Conservation (phyloP, 2,113 vertebrate genomes). For the Thomomys bottae region DNA sequence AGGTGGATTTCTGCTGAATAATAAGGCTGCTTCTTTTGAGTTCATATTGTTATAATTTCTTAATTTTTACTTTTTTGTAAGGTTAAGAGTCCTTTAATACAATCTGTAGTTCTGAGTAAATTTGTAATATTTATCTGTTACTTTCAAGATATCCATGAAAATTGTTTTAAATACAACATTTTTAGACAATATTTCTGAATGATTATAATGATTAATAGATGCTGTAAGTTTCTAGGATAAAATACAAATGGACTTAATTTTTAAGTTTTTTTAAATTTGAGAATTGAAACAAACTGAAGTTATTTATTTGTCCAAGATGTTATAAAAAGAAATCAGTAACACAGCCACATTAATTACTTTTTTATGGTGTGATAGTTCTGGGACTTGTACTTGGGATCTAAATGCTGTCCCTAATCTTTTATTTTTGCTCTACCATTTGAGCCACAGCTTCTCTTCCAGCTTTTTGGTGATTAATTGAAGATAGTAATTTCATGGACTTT, state of each 20-base stretch:
- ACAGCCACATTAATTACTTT: neutral
- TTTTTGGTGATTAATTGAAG: too few relatives aligned
- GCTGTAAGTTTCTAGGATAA: constrained; percentile 7
- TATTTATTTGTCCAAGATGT: neutral
- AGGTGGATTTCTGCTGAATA: neutral
- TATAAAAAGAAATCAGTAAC: neutral
- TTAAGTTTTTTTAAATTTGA: constrained; percentile 30
- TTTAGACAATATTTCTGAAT: constrained; percentile 18
- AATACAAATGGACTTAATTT: neutral
- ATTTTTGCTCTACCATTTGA: too few relatives aligned
- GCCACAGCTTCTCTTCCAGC: too few relatives aligned
- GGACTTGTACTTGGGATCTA: too few relatives aligned
- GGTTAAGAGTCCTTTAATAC: neutral
- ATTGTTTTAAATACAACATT: neutral
- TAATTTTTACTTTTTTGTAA: neutral
- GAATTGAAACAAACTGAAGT: constrained; percentile 45
- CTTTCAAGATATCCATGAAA: neutral
- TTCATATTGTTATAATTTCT: constrained; percentile 34
- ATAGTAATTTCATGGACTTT: too few relatives aligned
- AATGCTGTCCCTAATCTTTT: too few relatives aligned
- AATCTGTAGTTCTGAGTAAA: neutral
- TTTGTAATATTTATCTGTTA: neutral
- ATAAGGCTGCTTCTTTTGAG: neutral
- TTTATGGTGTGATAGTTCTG: too few relatives aligned
- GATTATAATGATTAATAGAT: neutral